These are phyloP conservation scores for Eucidaris tribuloides DNA, from an alignment of 35 echinoderm and acorn worm species.

Conservation along the genomic window DNA sequence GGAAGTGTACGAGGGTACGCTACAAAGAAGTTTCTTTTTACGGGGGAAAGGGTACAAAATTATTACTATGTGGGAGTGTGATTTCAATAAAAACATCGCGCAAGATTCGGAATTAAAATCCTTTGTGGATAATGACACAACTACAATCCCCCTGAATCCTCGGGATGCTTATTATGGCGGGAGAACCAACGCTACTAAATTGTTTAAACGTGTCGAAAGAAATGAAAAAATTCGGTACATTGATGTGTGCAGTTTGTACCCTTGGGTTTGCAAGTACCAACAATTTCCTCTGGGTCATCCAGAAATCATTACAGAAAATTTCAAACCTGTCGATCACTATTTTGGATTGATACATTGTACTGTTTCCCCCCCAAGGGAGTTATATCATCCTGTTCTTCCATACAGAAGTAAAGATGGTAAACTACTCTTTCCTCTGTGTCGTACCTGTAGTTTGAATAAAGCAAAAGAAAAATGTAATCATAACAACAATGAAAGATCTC, in stretches of 20 bases:
- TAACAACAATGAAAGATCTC: not conserved
- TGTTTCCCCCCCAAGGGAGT: constrained; percentile 4
- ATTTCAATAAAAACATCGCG: not conserved
- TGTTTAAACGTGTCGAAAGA: not conserved
- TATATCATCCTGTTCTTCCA: constrained; percentile 39
- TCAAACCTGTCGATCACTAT: constrained; percentile 28
- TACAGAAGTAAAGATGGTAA: not conserved
- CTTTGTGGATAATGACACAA: not conserved
- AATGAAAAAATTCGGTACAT: constrained; percentile 46
- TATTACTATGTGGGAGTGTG: constrained; percentile 22
- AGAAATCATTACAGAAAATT: constrained; percentile 33
- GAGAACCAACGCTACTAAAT: constrained; percentile 32
- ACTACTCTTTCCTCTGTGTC: constrained; percentile 32
- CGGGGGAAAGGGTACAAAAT: not conserved
- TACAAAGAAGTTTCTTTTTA: not conserved
- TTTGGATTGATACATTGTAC: constrained; percentile 48
- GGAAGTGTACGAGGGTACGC: not conserved
- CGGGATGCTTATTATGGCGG: constrained; percentile 52
- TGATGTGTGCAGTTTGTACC: constrained; percentile 36
- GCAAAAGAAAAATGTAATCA: not conserved
- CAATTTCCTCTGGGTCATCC: not conserved
- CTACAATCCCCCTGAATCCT: not conserved
- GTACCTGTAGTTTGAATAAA: constrained; percentile 16
- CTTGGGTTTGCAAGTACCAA: not conserved
- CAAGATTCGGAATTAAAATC: not conserved